A percentile compares a stretch with the other conserved stretches of the same genome.
phyloP scores from a whole-genome alignment of 2,888 invertebrate species.

The Tipula unca region DNA sequence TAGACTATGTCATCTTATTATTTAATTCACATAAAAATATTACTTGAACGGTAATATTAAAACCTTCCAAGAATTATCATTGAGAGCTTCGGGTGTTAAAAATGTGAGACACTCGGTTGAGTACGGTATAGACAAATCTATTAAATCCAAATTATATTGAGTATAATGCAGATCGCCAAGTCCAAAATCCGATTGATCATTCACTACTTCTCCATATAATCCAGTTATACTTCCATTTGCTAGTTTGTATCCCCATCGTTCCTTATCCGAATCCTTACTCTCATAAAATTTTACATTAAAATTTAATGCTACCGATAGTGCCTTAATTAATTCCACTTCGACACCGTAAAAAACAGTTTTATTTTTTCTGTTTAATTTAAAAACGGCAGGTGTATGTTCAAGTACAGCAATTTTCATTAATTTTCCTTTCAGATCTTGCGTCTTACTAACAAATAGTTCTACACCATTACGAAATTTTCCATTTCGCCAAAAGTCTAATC shows the following conservation, averaged over 20 bases:
- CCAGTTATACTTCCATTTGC: conserved; percentile 61
- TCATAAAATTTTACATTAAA: conserved; percentile 61
- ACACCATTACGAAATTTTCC: conserved; percentile 49
- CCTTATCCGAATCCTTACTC: conserved; percentile 48
- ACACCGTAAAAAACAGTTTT: conserved; percentile 47
- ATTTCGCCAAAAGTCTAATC: conserved; percentile 59
- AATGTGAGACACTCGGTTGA: conserved; percentile 79
- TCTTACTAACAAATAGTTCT: conserved; percentile 39
- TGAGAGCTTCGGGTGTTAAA: conserved; percentile 69
- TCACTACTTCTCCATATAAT: conserved; percentile 61
- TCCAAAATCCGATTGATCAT: conserved; percentile 59
- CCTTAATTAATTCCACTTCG: conserved; percentile 58
- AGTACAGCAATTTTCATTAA: conserved; percentile 54
- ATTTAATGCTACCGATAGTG: conserved; percentile 60
- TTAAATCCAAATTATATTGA: conserved; percentile 54
- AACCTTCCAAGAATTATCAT: conserved; percentile 78
- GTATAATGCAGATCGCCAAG: conserved; percentile 72
- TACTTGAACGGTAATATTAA: conserved; percentile 72
- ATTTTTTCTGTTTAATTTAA: conserved; percentile 35
- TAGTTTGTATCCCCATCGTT: conserved; percentile 59
- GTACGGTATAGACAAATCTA: conserved; percentile 69
- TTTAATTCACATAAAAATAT: conserved; percentile 27
- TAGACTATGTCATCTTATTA: neutral
- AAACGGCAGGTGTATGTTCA: conserved; percentile 59
- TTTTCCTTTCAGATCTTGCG: conserved; percentile 41